phyloP scores from a whole-genome alignment of 2,113 vertebrate genomes.

The Toxotes chatareus region DNA sequence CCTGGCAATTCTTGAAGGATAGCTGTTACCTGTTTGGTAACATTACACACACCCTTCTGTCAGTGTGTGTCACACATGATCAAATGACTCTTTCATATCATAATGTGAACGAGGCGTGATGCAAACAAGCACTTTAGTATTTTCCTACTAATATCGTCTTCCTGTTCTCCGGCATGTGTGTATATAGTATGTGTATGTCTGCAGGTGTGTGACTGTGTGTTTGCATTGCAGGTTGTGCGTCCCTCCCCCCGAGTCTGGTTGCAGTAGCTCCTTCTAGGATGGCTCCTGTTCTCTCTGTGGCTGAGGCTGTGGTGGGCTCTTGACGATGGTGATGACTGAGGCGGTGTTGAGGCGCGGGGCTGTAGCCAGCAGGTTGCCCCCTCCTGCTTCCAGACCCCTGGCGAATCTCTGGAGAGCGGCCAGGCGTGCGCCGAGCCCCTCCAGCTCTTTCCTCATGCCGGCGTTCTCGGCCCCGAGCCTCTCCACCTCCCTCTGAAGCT shows the following conservation, averaged over 20 bases:
- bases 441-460: slow-evolving; percentile 97
- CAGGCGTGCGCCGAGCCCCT: slow-evolving; percentile 95
- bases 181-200: slow-evolving; percentile 34
- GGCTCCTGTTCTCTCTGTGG: slow-evolving; percentile 81
- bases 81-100: slow-evolving; percentile 12
- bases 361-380: slow-evolving; percentile 89
- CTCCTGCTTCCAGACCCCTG: slow-evolving; percentile 89
- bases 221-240: slow-evolving; percentile 66
- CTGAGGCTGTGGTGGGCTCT: slow-evolving; percentile 89
- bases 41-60: neutral
- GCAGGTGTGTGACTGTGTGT: slow-evolving; percentile 49
- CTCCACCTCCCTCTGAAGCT: slow-evolving; percentile 97
- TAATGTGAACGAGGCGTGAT: slow-evolving; percentile 49
- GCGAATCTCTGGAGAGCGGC: slow-evolving; percentile 98
- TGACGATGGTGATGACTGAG: slow-evolving; percentile 94
- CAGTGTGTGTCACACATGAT: slow-evolving; percentile 4
- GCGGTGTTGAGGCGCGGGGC: slow-evolving; percentile 92
- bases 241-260: slow-evolving; percentile 34
- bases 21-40: slow-evolving; percentile 25
- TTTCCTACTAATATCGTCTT: slow-evolving; percentile 57
- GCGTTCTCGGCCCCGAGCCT: slow-evolving; percentile 96
- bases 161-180: slow-evolving; percentile 37
- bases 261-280: slow-evolving; percentile 76
- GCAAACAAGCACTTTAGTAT: slow-evolving; percentile 57
- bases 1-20: neutral